Evolutionary conservation across 92 coral and sea anemone genomes (phyloP), one percentile per base, ranked within the genome.

Genomic region (Meandrina meandrites): DNA sequence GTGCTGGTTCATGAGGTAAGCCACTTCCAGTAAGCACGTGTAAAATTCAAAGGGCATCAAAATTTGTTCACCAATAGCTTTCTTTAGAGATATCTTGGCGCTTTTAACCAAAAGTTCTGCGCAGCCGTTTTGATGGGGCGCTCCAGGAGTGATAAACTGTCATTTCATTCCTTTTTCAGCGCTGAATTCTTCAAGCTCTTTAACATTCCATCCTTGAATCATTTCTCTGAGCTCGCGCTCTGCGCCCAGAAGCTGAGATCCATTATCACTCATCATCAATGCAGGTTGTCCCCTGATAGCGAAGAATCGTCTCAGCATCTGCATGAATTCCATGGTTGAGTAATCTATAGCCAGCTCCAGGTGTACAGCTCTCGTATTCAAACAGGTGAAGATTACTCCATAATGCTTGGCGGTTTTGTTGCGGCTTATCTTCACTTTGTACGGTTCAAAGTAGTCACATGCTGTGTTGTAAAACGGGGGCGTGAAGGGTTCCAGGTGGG

Each of bases 61-160:
- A 22, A 88, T 66, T 60, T 89, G 92, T 42, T 91, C 90, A 30
- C 96, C 93, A n/a, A 91, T 91, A 17, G 89, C 96, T 42, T 76
- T 91, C 88, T 91, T 94, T 31, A 91, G 74, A 21, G 91, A 90
- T 42, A 50, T 83, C 84, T 91, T 94, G 81, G 88, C 82, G 40
- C 91, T 78, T 80, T 94, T 91, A 4, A 94, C 93, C 1, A 94
- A 76, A 4, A 92, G 84, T 81, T 93, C 92, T 14, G 92, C 92
- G 37, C 96, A 90, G 21, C 91, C 95, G 56, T 84, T 93, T 79
- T 93, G 95, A 79, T 85, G 95, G 19, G 95, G 92, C 42, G 93
- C 93, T 28, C 83, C 87, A 17, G 93, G 93, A 15, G 93, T 90
- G 14, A 54, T 80, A 75, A 90, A 93, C 67, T 60, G 83, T 93